A percentile compares a stretch with the other conserved stretches of the same genome.
Conservation (phyloP, 37 sponge, comb jelly and placozoan genomes). For the Beroe forskalii region DNA sequence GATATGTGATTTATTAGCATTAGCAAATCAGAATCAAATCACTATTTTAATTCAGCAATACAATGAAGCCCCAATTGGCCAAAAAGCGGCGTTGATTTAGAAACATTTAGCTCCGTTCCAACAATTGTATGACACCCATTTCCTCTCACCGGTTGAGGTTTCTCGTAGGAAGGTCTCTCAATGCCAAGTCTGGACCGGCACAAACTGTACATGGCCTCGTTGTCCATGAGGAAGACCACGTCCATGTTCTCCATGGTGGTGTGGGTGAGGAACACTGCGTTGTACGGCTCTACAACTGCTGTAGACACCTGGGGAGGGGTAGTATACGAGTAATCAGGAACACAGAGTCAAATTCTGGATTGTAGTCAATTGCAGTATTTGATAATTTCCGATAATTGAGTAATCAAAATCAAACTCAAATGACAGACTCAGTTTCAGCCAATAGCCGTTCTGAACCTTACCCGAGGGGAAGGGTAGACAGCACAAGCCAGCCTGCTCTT, state of each 20-base stretch:
- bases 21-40: no score
- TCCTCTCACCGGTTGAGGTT: conserved; percentile 5
- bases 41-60: no score
- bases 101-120: not conserved
- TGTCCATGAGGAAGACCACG: conserved; percentile 65
- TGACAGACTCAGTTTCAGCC: no score
- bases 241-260: conserved; percentile 63
- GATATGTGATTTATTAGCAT: no score
- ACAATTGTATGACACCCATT: not conserved
- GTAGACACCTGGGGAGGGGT: conserved; percentile 67
- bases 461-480: conserved; percentile 4
- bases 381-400: no score
- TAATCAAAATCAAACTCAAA: no score
- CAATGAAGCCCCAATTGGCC: no score
- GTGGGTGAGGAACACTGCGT: conserved; percentile 61
- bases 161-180: conserved; percentile 60
- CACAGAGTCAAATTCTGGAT: not conserved
- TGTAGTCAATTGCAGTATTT: no score
- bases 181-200: conserved; percentile 39
- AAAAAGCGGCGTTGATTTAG: not conserved
- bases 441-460: no score
- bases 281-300: conserved; percentile 67
- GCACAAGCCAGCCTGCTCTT: conserved; percentile 3
- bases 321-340: not conserved
- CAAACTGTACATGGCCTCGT: conserved; percentile 65